Conservation (phyloP, 2,888 invertebrate species). For the Nephrotoma guestfalica region DNA sequence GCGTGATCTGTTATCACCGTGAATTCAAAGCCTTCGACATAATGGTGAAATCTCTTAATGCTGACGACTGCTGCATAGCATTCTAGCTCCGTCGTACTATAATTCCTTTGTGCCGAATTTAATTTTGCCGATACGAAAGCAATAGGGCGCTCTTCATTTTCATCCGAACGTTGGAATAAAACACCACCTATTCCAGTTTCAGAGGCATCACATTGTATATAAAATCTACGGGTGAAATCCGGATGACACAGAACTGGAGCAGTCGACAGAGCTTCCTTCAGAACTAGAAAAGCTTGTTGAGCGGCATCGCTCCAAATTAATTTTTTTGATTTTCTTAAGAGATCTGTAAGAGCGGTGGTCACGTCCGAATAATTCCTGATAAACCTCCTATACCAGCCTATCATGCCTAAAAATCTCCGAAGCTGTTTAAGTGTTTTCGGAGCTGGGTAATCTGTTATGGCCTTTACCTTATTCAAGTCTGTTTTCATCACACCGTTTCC, state of each 20-base stretch:
- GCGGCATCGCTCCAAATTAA: not conserved
- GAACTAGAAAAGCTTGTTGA: not conserved
- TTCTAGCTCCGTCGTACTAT: too few species aligned
- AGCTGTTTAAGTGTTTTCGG: not conserved
- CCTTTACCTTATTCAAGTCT: not conserved
- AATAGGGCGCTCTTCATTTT: not conserved
- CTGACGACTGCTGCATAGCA: too few species aligned
- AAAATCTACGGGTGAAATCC: not conserved
- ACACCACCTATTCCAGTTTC: not conserved
- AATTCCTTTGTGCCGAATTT: too few species aligned
- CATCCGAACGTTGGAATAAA: not conserved
- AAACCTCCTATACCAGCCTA: not conserved
- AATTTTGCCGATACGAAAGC: not conserved
- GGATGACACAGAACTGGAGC: not conserved
- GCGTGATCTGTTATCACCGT: too few species aligned
- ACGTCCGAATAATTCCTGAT: not conserved
- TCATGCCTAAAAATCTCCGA: not conserved
- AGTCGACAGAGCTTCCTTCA: not conserved
- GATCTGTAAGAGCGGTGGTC: not conserved
- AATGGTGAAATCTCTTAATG: too few species aligned
- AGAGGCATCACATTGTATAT: conserved; percentile 10
- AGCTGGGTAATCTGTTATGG: not conserved
- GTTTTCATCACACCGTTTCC: not conserved
- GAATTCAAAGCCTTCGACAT: too few species aligned
- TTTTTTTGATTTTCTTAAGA: not conserved